Evolutionary conservation across 2,888 invertebrate genomes (phyloP), one percentile per base, ranked within the genome.

Genomic region (Meta bourneti): DNA sequence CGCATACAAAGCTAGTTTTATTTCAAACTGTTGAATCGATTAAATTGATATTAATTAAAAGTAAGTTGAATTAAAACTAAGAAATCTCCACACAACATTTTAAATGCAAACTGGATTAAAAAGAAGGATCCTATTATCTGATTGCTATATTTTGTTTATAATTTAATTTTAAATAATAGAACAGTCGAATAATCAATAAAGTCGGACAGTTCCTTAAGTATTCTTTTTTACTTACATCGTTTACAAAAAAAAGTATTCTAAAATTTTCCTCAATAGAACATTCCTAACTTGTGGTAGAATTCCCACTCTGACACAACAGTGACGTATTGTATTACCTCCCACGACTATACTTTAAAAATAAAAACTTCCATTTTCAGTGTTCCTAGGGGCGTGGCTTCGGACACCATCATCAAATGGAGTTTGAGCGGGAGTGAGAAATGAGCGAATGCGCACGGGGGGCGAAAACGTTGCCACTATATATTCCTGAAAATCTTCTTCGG

Each of bases 401-500:
- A 80, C 51, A 51, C 54, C 80, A 13, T 81, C 88, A 88, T 72
- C 87, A 74, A 79, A 74, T 74, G 88, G 48, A 81, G 79, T 79
- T 79, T 54, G 79, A 79, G 81, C 20, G 61, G 48, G 52, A 52
- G 74, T 61, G 19, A 75, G 75, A 84, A 71, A 69, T 54, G 19
- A 70, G 79, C 83, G 89, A 79, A 72, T 90, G 89, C 89, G 89
- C 89, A 90, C 13, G n/a, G 83, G 89, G 89, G 83, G 83, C 78
- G 86, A 87, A 71, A 54, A 48, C 72, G 7, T 54, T 52, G 48
- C 34, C 79, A n/a, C 72, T 90, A 90, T 90, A 90, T 90, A 89
- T 84, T 71, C 78, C 79, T n/a, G 51, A 19, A 82, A 89, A 75
- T 61, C 61, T 69, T n/a, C 69, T 34, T 8, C 61, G n/a, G 49